Conservation (phyloP, 2,113 vertebrate genomes). For the Clarias macrocephalus region DNA sequence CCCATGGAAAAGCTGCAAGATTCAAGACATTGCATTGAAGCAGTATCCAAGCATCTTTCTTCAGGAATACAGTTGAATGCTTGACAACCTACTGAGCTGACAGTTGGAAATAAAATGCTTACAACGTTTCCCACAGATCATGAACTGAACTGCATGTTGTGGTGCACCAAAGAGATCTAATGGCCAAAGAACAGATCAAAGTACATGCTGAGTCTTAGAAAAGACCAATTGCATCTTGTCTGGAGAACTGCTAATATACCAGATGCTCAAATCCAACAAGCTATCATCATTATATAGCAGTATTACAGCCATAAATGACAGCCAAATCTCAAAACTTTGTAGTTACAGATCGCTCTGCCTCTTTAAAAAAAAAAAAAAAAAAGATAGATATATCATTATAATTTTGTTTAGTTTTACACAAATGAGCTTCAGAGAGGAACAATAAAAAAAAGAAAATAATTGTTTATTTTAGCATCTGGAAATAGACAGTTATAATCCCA, state of each 20-base stretch:
- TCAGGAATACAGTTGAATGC: slow-evolving; percentile 3
- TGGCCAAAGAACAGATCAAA: background rate
- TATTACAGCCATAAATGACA: background rate
- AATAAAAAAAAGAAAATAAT: background rate
- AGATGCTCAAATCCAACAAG: background rate
- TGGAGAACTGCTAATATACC: background rate
- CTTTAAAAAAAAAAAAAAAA: too few relatives aligned
- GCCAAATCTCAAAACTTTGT: background rate
- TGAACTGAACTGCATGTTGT: slow-evolving; percentile 11
- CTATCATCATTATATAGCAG: background rate
- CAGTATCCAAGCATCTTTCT: background rate
- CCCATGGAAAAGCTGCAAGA: slow-evolving; percentile 1
- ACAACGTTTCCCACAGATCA: background rate
- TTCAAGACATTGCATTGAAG: slow-evolving; percentile 4
- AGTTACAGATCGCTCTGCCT: background rate
- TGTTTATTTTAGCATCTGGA: background rate
- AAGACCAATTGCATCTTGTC: background rate
- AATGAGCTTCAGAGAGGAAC: background rate
- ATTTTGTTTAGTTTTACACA: background rate
- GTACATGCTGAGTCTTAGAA: background rate
- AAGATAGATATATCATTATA: background rate
- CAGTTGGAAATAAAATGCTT: background rate
- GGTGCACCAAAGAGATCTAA: background rate
- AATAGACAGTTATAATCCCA: background rate
- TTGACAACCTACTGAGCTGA: slow-evolving; percentile 10